Evolutionary conservation across 2,888 invertebrate genomes (phyloP).

Genomic region (Trachelus iudaicus): DNA sequence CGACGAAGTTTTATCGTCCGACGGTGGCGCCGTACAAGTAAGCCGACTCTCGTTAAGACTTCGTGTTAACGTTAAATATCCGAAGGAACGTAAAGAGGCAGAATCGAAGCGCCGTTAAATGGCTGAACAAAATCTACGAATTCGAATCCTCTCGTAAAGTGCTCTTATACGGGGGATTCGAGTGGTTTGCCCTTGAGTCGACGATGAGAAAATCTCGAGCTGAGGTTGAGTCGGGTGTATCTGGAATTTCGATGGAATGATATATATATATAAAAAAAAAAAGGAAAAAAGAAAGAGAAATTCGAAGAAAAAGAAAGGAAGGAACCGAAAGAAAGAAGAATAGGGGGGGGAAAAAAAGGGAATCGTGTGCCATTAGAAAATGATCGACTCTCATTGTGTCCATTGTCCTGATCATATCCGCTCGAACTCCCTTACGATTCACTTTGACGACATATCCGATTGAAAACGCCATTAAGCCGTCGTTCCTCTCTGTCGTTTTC

Average conservation of each 20-base stretch:
- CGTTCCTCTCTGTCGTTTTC: not conserved
- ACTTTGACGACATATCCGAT: slow-evolving; percentile 2
- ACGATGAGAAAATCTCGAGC: not conserved
- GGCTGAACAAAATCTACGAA: not conserved
- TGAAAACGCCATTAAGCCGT: slow-evolving; percentile 1
- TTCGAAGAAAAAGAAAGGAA: not conserved
- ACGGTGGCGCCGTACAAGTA: not conserved
- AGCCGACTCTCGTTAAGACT: not conserved
- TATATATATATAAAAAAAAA: too few species aligned
- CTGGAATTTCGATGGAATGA: not conserved
- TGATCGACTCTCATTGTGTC: not conserved
- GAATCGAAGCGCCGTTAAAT: not conserved
- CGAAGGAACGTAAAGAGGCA: not conserved
- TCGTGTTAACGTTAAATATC: not conserved
- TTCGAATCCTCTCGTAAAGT: not conserved
- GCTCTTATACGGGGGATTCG: not conserved
- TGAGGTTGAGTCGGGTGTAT: not conserved
- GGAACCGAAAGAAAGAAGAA: not conserved
- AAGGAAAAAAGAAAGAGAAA: not conserved
- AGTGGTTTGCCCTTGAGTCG: not conserved
- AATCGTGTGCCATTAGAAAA: slow-evolving; percentile 4
- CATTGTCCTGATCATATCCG: not conserved
- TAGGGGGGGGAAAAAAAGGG: not conserved
- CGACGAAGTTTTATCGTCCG: not conserved
- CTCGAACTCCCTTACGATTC: not conserved